Evolutionary conservation across 1,140 invertebrate species (phyloP).

Genomic region (Cydia pomonella): DNA sequence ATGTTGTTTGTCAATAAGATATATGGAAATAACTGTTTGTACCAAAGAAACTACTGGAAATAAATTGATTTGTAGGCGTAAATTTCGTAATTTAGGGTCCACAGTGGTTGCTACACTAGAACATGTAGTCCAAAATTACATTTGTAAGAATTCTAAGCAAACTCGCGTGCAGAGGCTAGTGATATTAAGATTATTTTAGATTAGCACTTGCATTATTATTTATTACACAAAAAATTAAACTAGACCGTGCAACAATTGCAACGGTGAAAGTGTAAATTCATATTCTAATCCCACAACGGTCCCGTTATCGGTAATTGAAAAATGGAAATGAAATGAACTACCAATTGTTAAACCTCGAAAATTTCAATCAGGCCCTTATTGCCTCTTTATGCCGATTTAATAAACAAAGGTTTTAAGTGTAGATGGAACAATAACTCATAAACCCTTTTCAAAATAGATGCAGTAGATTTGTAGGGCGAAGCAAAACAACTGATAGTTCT

Average conservation of each 20-base stretch:
- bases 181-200: too few species aligned
- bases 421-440: not conserved
- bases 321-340: constrained; percentile 8
- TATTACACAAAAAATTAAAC: not conserved
- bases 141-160: too few species aligned
- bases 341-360: constrained; percentile 6
- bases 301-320: not conserved
- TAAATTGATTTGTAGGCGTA: too few species aligned
- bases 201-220: not conserved
- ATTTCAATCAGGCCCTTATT: constrained; percentile 4
- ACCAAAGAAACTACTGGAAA: too few species aligned
- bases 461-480: constrained; percentile 16
- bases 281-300: not conserved
- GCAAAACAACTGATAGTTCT: constrained; percentile 4
- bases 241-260: not conserved
- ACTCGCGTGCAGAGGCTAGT: too few species aligned
- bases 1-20: too few species aligned
- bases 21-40: too few species aligned
- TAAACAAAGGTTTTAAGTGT: not conserved
- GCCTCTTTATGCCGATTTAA: not conserved
- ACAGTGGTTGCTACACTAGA: too few species aligned
- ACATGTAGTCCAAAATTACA: too few species aligned
- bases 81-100: too few species aligned
- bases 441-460: not conserved
- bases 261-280: constrained; percentile 3